Conservation (phyloP, 1,140 invertebrate species). For the Zaprionus ornatus region DNA sequence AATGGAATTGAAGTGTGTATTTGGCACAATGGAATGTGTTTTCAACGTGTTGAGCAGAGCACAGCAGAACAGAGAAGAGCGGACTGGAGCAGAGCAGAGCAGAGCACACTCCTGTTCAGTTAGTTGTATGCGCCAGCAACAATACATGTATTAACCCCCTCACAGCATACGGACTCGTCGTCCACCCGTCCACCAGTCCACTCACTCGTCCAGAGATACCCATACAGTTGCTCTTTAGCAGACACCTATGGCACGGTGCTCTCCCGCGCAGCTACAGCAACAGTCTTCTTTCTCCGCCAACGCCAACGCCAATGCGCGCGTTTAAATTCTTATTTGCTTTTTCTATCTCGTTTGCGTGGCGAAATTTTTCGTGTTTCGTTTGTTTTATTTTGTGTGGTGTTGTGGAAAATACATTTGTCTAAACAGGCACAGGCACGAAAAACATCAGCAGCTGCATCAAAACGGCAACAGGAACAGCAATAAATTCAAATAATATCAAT, state of each 20-base stretch:
- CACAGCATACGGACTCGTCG: slow-evolving; percentile 11
- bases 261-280: slow-evolving; percentile 69
- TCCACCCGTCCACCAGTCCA: slow-evolving; percentile 3
- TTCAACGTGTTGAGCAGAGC: slow-evolving; percentile 62
- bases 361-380: slow-evolving; percentile 82
- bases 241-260: slow-evolving; percentile 33
- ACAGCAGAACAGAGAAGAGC: background rate
- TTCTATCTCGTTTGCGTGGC: slow-evolving; percentile 79
- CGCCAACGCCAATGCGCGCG: slow-evolving; percentile 69
- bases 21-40: slow-evolving; percentile 79
- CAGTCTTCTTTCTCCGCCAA: slow-evolving; percentile 48
- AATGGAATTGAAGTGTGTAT: slow-evolving; percentile 82
- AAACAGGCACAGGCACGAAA: slow-evolving; percentile 33
- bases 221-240: background rate
- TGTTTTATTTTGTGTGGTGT: slow-evolving; percentile 75
- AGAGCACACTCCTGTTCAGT: slow-evolving; percentile 60
- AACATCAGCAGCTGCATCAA: background rate
- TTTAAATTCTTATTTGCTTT: slow-evolving; percentile 81
- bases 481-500: slow-evolving; percentile 12
- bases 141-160: slow-evolving; percentile 39
- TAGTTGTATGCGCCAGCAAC: slow-evolving; percentile 52
- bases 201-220: slow-evolving; percentile 1
- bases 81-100: background rate
- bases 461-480: slow-evolving; percentile 9
- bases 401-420: slow-evolving; percentile 50